Evolutionary conservation across 2,113 vertebrate genomes (phyloP).

Genomic region (Phyllostomus hastatus): DNA sequence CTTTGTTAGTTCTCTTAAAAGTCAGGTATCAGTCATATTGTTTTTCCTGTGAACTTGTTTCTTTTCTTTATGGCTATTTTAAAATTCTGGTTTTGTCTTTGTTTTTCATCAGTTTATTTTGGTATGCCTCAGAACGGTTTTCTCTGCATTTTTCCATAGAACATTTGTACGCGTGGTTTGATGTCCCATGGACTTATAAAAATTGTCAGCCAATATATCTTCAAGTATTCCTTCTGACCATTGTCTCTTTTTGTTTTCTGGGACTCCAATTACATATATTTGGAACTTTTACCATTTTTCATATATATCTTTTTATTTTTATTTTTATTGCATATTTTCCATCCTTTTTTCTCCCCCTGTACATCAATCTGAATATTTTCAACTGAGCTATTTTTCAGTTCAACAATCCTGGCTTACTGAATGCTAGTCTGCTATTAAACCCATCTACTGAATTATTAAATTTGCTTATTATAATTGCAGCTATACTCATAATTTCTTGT

Average conservation of each 20-base stretch:
- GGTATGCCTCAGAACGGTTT: not conserved
- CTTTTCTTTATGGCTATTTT: not conserved
- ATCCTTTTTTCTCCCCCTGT: not conserved
- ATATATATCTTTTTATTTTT: not conserved
- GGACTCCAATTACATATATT: not conserved
- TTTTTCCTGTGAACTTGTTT: not conserved
- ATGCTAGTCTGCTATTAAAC: not conserved
- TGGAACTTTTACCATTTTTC: not conserved
- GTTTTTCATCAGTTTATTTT: not conserved
- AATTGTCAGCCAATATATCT: not conserved
- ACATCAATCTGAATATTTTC: not conserved
- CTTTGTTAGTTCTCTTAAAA: not conserved
- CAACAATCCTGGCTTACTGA: not conserved
- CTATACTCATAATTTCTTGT: not conserved
- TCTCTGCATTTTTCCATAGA: not conserved
- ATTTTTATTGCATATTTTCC: not conserved
- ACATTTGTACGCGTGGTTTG: not conserved
- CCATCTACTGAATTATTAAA: not conserved
- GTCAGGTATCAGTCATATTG: not conserved
- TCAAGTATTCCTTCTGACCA: not conserved
- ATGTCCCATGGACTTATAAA: not conserved
- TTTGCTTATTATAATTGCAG: not conserved
- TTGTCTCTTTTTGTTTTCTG: not conserved
- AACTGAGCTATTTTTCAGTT: not conserved
- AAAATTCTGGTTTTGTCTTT: not conserved